Conservation (phyloP, 1,140 invertebrate genomes). For the Pseudomyrmex concolor region DNA sequence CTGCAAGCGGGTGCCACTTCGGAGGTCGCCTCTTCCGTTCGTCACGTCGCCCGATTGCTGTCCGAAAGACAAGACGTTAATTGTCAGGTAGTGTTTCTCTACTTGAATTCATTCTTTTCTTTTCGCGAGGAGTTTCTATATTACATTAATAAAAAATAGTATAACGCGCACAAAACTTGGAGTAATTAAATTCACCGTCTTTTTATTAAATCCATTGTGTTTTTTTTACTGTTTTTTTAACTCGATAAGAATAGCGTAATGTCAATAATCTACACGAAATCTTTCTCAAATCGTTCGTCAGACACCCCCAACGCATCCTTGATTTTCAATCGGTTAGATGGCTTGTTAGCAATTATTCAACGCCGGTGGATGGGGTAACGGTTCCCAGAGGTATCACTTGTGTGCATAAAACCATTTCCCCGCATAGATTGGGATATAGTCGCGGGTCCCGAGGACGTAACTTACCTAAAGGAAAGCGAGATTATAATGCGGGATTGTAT, state of each 20-base stretch:
- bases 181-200: no score
- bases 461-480: constrained; percentile 67
- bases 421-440: constrained; percentile 73
- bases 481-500: constrained; percentile 72
- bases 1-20: constrained; percentile 87
- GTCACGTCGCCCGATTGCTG: constrained; percentile 88
- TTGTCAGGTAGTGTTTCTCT: constrained; percentile 79
- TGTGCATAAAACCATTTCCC: constrained; percentile 81
- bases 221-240: background rate
- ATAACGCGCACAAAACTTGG: background rate
- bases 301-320: constrained; percentile 72
- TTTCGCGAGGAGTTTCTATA: no score
- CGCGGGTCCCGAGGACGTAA: constrained; percentile 64
- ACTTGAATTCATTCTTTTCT: background rate
- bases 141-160: background rate
- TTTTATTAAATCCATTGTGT: background rate
- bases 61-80: constrained; percentile 87
- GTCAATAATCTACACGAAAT: constrained; percentile 31
- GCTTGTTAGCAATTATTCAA: constrained; percentile 81
- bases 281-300: constrained; percentile 57
- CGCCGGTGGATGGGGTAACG: constrained; percentile 78
- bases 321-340: constrained; percentile 82
- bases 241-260: background rate
- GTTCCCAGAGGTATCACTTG: constrained; percentile 80
- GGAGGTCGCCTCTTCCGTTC: constrained; percentile 87